Percentiles rank a stretch among this genome's conserved stretches.
Conservation (phyloP, 2,888 invertebrate species). For the Eretmocerus hayati region DNA sequence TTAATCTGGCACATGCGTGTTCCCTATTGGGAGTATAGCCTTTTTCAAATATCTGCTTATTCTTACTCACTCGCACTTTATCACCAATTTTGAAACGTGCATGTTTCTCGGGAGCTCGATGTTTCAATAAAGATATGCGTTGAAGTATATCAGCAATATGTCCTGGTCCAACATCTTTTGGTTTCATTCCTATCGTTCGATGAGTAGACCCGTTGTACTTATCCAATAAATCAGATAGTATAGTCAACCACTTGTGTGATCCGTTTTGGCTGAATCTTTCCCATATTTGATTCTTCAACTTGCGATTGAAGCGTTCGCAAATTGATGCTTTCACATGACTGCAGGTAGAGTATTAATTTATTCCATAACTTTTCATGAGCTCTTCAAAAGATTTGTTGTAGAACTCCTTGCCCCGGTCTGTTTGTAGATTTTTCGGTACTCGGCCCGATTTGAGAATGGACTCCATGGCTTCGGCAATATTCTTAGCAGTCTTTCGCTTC, state of each 20-base stretch:
- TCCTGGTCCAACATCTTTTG: not conserved
- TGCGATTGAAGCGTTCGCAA: not conserved
- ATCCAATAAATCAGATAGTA: conserved; percentile 4
- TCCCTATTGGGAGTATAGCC: too few relatives aligned
- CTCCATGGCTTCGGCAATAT: conserved; percentile 24
- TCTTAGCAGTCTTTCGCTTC: not conserved
- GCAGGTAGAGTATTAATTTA: not conserved
- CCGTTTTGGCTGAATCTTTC: not conserved
- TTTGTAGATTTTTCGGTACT: too few relatives aligned
- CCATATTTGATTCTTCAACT: not conserved
- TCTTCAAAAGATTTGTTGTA: not conserved
- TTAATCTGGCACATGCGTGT: too few relatives aligned
- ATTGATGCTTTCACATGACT: not conserved
- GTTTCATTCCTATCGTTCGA: conserved; percentile 1
- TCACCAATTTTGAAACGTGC: too few relatives aligned
- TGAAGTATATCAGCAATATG: too few relatives aligned
- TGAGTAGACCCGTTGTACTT: not conserved
- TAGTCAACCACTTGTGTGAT: not conserved
- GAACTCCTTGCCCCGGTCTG: not conserved
- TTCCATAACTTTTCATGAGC: not conserved
- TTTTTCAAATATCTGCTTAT: too few relatives aligned
- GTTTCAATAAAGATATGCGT: too few relatives aligned
- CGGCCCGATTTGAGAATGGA: conserved; percentile 21
- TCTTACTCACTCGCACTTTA: too few relatives aligned
- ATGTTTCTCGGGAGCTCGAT: too few relatives aligned